phyloP scores from a whole-genome alignment of 2,113 vertebrate species.

The Harpagus bidentatus region DNA sequence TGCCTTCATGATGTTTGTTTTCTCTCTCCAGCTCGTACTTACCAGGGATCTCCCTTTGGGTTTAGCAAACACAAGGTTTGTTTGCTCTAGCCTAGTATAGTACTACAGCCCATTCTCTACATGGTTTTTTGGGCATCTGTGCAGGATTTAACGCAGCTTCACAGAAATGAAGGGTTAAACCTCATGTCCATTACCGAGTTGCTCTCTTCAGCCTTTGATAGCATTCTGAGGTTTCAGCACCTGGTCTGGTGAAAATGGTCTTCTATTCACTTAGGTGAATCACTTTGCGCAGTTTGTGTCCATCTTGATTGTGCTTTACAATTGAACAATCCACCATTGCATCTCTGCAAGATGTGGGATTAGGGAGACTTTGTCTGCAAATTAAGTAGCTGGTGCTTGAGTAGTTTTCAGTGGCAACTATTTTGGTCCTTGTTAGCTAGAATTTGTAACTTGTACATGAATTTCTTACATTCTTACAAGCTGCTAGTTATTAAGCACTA shows the following conservation, averaged over 20 bases:
- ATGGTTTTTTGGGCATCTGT: not conserved
- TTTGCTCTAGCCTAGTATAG: not conserved
- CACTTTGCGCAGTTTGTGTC: fast-evolving
- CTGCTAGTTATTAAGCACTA: not conserved
- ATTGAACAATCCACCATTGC: too few species aligned
- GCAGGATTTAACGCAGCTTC: not conserved
- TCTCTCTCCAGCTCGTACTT: not conserved
- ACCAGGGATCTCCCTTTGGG: not conserved
- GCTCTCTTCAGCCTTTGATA: not conserved
- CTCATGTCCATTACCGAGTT: not conserved
- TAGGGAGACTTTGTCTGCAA: not conserved
- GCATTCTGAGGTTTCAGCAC: not conserved
- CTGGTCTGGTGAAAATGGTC: not conserved
- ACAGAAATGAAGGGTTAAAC: not conserved
- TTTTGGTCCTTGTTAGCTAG: not conserved
- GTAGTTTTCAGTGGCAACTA: not conserved
- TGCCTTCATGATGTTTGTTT: not conserved
- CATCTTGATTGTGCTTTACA: not conserved
- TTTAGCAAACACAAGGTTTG: not conserved
- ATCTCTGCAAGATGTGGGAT: not conserved
- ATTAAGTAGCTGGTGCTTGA: not conserved
- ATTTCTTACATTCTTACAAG: not conserved
- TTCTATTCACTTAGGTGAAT: not conserved
- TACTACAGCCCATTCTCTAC: not conserved
- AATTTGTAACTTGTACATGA: not conserved